Base-by-base conservation (phyloP, 2,888 invertebrate genomes). In the Aethes cnicana region DNA sequence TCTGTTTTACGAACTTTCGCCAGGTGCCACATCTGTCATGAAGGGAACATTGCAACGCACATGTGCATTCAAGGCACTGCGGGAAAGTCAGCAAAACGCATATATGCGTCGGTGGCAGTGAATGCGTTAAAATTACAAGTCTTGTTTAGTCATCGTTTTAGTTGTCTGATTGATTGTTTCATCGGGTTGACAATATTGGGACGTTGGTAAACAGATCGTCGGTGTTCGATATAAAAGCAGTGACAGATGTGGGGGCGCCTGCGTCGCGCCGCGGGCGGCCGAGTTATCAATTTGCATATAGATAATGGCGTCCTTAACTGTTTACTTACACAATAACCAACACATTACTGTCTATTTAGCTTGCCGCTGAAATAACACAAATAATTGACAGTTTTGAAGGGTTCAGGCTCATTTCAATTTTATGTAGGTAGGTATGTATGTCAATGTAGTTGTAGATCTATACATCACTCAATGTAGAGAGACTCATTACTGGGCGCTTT, bases 201-300 rank as follows among this genome's bases (percentile, higher is more conserved):
- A 20, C 26, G 20, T 36, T 9, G n/a, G 21, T 36, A 47, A 35
- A 26, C 20, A 32, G 26, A 25, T 25, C 18, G 33, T 41, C 41
- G 20, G 39, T 16, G 16, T 41, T 32, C 14, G 26, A 9, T 25
- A 8, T 32, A 20, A 33, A 21, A 39, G 18, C 33, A 25, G 41
- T 25, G 41, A 41, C 41, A 26, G 17, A 44, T 44, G 39, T 32
- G 32, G 23, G 25, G 33, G 36, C 32, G 41, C 18, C 18, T n/a
- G 63, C 59, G 70, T 65, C 57, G 69, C 59, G 58, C 56, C 60
- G 62, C 61, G 61, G 64, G 62, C 55, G 58, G 57, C 56, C 47
- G 69, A 66, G 66, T 71, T 64, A 69, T 68, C 57, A 68, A 71
- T 76, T 74, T 74, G 68, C 72, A 74, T 74, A 72, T 26, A 66